Evolutionary conservation across 2,888 invertebrate genomes (phyloP), one percentile per base, ranked within the genome.

Genomic region (Metalampra italica): DNA sequence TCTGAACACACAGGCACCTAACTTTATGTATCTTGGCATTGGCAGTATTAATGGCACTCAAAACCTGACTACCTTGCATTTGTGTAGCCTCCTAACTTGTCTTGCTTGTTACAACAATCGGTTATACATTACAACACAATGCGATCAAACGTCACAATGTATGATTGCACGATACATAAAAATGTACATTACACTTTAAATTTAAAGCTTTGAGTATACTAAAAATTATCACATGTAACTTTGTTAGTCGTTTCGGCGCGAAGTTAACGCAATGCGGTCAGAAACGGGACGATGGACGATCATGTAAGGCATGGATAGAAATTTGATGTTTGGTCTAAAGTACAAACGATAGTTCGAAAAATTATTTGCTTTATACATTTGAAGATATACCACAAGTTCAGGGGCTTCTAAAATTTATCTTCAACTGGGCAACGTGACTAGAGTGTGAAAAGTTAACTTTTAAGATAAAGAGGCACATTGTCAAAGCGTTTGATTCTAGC

Each of bases 1-100:
- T 66, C 71, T 87, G 86, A 87, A 88, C 87, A 87, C 88, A 78
- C 82, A 84, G 86, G 87, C 86, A 81, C 81, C 82, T 85, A 80
- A 81, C 67, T 70, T 74, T 69, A 71, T 63, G 70, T 75, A 64
- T 74, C 72, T 82, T 82, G 86, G 82, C 84, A 81, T 82, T 82
- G 86, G 82, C 84, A 81, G 78, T 78, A 68, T 66, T 69, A 70
- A 87, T 87, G 86, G 86, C 87, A 87, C 86, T 66, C 71, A 60
- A 65, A 57, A 60, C 53, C 56, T 65, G 59, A 64, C 60, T 57
- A 59, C 59, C 53, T 56, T 60, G 53, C 59, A 64, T 55, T 59
- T 57, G 56, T 59, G 65, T 56, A 62, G 60, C 65, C 60, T 60
- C 64, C 60, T 54, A 63, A 30, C 37, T 39, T 30, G 14, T 39